Percentiles rank a stretch among this genome's conserved stretches.
These are phyloP conservation scores for Amyelois transitella DNA, from an alignment of 1,140 invertebrate species.

Conservation along the genomic window DNA sequence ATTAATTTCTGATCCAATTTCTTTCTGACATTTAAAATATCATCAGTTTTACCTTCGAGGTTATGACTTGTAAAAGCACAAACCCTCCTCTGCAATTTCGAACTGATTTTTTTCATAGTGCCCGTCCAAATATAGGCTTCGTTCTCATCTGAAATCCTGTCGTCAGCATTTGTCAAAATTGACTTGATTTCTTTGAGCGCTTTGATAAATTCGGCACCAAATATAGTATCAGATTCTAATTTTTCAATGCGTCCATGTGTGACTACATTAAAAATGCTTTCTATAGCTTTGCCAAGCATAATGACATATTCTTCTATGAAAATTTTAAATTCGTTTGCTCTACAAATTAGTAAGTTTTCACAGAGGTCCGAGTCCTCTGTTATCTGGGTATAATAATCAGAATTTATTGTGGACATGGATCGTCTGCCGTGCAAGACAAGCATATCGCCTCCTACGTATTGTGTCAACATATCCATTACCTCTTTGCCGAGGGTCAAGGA, in stretches of 20 bases:
- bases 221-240: slow-evolving; percentile 12
- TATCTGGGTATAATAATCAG: slow-evolving; percentile 21
- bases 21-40: slow-evolving; percentile 15
- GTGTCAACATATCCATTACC: slow-evolving; percentile 26
- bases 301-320: slow-evolving; percentile 41
- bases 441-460: slow-evolving; percentile 3
- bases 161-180: slow-evolving; percentile 23
- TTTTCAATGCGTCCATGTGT: slow-evolving; percentile 2
- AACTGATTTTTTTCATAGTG: slow-evolving; percentile 45
- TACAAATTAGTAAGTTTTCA: slow-evolving; percentile 32
- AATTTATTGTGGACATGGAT: slow-evolving; percentile 15
- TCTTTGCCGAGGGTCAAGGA: slow-evolving; percentile 37
- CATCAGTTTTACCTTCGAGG: slow-evolving; percentile 8
- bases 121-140: slow-evolving; percentile 35
- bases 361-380: slow-evolving; percentile 32
- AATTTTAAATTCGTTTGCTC: slow-evolving; percentile 12
- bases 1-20: slow-evolving; percentile 37
- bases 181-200: slow-evolving; percentile 29
- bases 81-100: slow-evolving; percentile 36
- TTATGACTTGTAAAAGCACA: slow-evolving; percentile 14
- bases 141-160: slow-evolving; percentile 22
- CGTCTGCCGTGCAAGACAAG: slow-evolving; percentile 17
- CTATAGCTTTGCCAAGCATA: slow-evolving; percentile 25
- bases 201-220: slow-evolving; percentile 28
- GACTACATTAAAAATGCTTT: slow-evolving; percentile 23